Conservation (phyloP, 1,140 invertebrate genomes). For the Calliopsis andreniformis region DNA sequence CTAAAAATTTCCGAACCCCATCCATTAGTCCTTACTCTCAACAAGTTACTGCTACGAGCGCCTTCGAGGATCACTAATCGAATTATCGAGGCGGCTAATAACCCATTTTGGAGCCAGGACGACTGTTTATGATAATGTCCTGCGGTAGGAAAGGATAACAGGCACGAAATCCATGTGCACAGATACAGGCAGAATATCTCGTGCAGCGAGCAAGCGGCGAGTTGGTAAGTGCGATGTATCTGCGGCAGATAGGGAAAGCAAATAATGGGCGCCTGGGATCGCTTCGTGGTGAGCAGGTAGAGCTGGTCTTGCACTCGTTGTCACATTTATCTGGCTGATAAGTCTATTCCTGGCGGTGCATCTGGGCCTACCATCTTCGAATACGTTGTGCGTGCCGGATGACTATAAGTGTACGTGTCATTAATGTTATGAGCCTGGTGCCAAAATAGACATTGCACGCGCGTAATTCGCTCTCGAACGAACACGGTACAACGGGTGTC, state of each 20-base stretch:
- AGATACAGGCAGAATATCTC: conserved; percentile 38
- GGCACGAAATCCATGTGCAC: conserved; percentile 38
- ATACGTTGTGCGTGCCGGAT: conserved; percentile 44
- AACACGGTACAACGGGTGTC: too few species aligned
- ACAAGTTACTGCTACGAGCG: neutral
- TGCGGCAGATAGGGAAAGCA: conserved; percentile 54
- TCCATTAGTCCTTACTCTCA: too few species aligned
- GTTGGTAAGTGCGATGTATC: conserved; percentile 53
- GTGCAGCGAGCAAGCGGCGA: conserved; percentile 43
- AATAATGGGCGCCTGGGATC: conserved; percentile 56
- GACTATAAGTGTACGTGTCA: conserved; percentile 44
- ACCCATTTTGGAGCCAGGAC: conserved; percentile 35
- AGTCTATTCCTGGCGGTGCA: conserved; percentile 51
- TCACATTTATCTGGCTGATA: conserved; percentile 59
- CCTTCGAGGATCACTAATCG: conserved; percentile 20
- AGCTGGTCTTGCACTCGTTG: conserved; percentile 50
- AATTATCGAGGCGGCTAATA: conserved; percentile 21
- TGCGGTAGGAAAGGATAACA: conserved; percentile 29
- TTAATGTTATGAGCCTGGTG: conserved; percentile 23
- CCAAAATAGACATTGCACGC: conserved; percentile 22
- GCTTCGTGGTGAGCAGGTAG: conserved; percentile 31
- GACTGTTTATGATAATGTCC: conserved; percentile 36
- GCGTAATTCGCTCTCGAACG: neutral
- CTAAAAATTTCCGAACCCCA: too few species aligned
- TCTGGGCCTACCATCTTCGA: conserved; percentile 49